Conservation (phyloP, 1,140 invertebrate species). For the Cydia strobilella region DNA sequence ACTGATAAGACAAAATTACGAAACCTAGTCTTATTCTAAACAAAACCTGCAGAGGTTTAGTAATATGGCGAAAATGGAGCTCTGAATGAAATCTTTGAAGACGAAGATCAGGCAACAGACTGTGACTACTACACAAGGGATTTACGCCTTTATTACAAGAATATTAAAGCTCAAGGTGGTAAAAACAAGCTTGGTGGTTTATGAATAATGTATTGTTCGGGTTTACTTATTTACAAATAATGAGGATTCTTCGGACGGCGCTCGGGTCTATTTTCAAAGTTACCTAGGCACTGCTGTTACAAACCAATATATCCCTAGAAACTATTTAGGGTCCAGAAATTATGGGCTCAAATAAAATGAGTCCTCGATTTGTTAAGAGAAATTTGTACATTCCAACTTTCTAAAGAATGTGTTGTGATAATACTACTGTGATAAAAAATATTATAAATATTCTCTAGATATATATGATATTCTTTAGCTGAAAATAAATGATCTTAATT, state of each 20-base stretch:
- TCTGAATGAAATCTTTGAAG: constrained; percentile 28
- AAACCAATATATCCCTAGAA: neutral
- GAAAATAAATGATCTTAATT: too few species aligned
- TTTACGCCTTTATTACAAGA: neutral
- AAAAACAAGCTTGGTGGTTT: neutral
- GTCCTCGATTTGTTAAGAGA: too few species aligned
- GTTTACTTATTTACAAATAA: constrained; percentile 33
- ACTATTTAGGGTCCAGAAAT: neutral
- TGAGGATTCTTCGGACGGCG: constrained; percentile 2
- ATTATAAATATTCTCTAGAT: too few species aligned
- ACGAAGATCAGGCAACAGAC: constrained; percentile 14
- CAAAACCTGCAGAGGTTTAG: neutral
- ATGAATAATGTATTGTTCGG: constrained; percentile 28
- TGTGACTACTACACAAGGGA: neutral
- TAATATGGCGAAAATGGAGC: neutral
- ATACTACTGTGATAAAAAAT: too few species aligned
- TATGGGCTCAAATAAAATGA: too few species aligned
- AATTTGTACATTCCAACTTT: too few species aligned
- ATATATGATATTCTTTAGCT: too few species aligned
- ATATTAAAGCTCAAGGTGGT: neutral
- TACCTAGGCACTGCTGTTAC: neutral
- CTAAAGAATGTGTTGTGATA: too few species aligned
- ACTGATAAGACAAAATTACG: neutral
- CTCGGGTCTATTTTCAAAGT: neutral
- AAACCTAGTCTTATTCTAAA: neutral